Base-by-base conservation (phyloP, 2,888 invertebrate species). In the Resseliella maxima region DNA sequence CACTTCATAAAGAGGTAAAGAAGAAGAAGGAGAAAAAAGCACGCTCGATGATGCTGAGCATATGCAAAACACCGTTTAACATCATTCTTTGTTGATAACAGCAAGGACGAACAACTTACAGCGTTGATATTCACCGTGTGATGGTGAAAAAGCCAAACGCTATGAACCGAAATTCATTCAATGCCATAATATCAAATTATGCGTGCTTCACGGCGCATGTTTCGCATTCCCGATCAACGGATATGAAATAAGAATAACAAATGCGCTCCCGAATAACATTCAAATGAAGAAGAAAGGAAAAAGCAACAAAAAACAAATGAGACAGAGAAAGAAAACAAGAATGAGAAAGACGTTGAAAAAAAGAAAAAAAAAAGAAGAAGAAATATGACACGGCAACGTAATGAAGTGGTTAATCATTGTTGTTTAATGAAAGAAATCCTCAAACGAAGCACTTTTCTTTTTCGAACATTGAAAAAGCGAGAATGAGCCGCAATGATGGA, bases 361-460 rank as follows among this genome's bases (percentile, higher is more conserved):
- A 3, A 59, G 59, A n/a, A 12, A 59, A n/a, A 27, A 59, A 59
- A 24, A 27, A 24, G 6, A 59, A n/a, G 59, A 72, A 72, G 35
- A 72, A 72, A 72, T 31, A 72, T 72, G 72, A 35, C 72, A 72
- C 72, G 72, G 31, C 59, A 24, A 59, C 72, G 31, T 72, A 72
- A 72, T 72, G 72, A 72, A 72, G 72, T 72, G 72, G 72, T 72
- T 72, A 72, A 72, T 72, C 72, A 72, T 72, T 72, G 72, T 72
- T 72, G 31, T 72, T 72, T 72, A 72, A 72, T 72, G 59, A 59
- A 59, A n/a, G 59, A 59, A 59, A 59, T 59, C 59, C 59, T 59
- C 24, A 59, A 59, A 24, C 59, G 59, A 59, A 59, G 24, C 59
- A 59, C 24, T 59, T 59, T 59, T 6, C 59, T 3, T 59, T 59